These are phyloP conservation scores for Sebastes goodei DNA, from an alignment of 2,797 vertebrate genomes.

Conservation along the genomic window DNA sequence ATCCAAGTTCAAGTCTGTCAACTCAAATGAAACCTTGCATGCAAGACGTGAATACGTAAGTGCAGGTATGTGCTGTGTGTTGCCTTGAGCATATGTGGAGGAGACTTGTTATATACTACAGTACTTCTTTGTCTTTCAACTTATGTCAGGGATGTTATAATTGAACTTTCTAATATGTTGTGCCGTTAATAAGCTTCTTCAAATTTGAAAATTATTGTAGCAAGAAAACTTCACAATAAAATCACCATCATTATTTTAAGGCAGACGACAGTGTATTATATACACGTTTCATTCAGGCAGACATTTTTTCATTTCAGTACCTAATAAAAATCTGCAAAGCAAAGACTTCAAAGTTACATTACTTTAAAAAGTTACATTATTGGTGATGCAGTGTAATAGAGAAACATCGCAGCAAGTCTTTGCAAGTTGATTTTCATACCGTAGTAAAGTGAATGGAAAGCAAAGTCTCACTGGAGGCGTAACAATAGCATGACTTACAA, in stretches of 20 bases:
- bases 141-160: not conserved
- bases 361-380: too few relatives aligned
- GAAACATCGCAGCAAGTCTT: too few relatives aligned
- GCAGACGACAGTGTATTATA: too few relatives aligned
- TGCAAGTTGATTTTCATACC: not conserved
- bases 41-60: not conserved
- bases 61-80: not conserved
- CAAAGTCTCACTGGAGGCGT: not conserved
- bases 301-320: too few relatives aligned
- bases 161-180: not conserved
- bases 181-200: not conserved
- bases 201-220: not conserved
- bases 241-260: too few relatives aligned
- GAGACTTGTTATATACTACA: not conserved
- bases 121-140: not conserved
- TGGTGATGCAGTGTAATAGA: too few relatives aligned
- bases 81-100: not conserved
- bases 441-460: not conserved
- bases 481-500: too few relatives aligned
- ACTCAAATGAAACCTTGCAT: not conserved
- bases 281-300: too few relatives aligned
- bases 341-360: not conserved
- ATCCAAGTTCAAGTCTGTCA: not conserved
- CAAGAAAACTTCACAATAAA: not conserved
- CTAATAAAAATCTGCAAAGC: too few relatives aligned